Evolutionary conservation across 2,113 vertebrate species (phyloP), one percentile per base, ranked within the genome.

Genomic region (Orientallactaga bullata): DNA sequence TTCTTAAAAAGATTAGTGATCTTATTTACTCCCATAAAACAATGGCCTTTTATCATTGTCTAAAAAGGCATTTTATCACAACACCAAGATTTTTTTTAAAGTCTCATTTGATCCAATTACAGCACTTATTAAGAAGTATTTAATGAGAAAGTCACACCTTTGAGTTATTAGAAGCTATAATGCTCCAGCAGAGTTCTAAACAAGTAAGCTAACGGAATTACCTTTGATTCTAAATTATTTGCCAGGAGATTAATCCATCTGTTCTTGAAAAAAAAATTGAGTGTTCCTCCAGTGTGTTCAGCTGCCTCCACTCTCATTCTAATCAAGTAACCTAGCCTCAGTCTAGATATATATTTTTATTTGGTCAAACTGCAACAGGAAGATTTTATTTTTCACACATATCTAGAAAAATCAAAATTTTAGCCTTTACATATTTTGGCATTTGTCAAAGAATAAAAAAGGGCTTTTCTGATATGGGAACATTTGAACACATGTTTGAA

Each of bases 171-270:
- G 87, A 89, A 66, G 80, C 87, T 88, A 26, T 85, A 94, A 95
- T 60, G 16, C 66, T 78, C 72, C 85, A 85, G 39, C 63, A 95
- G 91, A 91, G 85, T 95, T 93, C 89, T 61, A 95, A 96, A 93
- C 87, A 95, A 97, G 86, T 84, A 88, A 82, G 73, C 84, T 96
- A 97, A 96, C 35, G 72, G 80, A 92, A 96, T 97, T 97, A 96
- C 23, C 86, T 94, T 94, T 94, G 93, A 92, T 96, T 95, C 89
- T 93, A 94, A 96, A 91, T 83, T 71, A 32, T 95, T 91, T 96
- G 87, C 90, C 91, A 95, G 63, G 63, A 94, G 78, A 95, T 95
- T 95, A 94, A 91, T 96, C 90, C 84, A 69, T 94, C 65, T 79
- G 72, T 74, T 51, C 65, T 84, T 91, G 72, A 82, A 93, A 95